Evolutionary conservation across 2,113 vertebrate genomes (phyloP), one percentile per base, ranked within the genome.

Genomic region (Catagonus wagneri): DNA sequence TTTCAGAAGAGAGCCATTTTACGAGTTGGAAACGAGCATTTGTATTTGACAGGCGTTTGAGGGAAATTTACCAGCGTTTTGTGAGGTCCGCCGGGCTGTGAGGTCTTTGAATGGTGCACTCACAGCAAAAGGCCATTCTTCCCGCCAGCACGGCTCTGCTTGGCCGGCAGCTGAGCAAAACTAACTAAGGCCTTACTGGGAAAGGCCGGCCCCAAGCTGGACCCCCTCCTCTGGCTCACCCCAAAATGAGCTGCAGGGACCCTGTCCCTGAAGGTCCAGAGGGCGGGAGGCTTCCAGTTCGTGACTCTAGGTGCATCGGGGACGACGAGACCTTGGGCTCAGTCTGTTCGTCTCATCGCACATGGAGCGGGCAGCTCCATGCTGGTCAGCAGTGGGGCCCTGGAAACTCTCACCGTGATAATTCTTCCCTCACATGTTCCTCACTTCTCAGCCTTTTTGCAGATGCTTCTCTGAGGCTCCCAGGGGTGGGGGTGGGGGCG

Each of bases 1-100:
- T 95, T 66, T 76, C 56, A 32, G n/a, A 86, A 86, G 34, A 61
- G 44, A 92, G 75, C 50, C 65, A 68, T 60, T 93, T 22, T 95
- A 52, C 32, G 75, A 86, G 65, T 6, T 36, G 11, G 39, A 93
- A 71, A 72, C 12, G 3, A 10, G 12, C 39, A 50, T 32, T 86
- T 39, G 83, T 34, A 29, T 83, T 83, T 89, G 83, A 84, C 3
- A 50, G 32, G 66, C 32, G 4, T 83, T 91, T 76, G 54, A 93
- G 79, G 69, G 27, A 89, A 94, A 79, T 75, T 25, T 29, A n/a
- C 44, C 86, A 91, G 27, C 8, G 11, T 75, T 92, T 92, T 63
- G 58, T 85, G 52, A 89, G 44, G 20, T 76, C 76, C 29, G 0
- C 15, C 61, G 10, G 36, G 68, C 39, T 79, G 3, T 69, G 72